Percentiles rank a stretch among this genome's conserved stretches.
phyloP scores from a whole-genome alignment of 2,888 invertebrate species.

The Julus scanicus region DNA sequence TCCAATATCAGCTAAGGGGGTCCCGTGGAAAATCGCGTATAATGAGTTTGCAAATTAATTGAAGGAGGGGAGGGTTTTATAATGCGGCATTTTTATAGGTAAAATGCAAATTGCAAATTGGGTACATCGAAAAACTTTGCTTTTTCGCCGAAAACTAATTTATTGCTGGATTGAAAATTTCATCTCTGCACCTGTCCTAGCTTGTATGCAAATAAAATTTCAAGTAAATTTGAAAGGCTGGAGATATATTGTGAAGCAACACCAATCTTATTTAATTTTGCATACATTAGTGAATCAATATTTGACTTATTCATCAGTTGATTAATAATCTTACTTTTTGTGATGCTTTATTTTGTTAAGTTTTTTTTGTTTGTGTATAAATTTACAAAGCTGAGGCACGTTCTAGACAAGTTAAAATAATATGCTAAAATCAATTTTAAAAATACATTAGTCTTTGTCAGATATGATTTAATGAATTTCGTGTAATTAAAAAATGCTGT shows the following conservation, averaged over 20 bases:
- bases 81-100: not conserved
- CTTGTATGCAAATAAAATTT: not conserved
- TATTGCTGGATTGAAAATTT: not conserved
- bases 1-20: constrained; percentile 24
- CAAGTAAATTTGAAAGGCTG: not conserved
- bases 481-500: not conserved
- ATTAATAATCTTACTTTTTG: not conserved
- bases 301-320: not conserved
- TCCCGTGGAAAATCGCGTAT: constrained; percentile 29
- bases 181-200: not conserved
- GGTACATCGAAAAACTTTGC: not conserved
- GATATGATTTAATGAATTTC: not conserved
- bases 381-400: not conserved
- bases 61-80: not conserved
- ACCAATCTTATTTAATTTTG: not conserved
- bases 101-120: constrained; percentile 11
- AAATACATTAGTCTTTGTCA: not conserved
- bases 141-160: not conserved
- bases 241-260: not conserved
- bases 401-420: not conserved
- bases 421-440: not conserved
- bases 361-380: too few relatives aligned
- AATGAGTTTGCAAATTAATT: constrained; percentile 40
- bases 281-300: constrained; percentile 14
- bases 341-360: too few relatives aligned